A percentile compares a stretch with the other conserved stretches of the same genome.
Conservation (phyloP, 1,140 invertebrate genomes). For the Magallana ariakensis region DNA sequence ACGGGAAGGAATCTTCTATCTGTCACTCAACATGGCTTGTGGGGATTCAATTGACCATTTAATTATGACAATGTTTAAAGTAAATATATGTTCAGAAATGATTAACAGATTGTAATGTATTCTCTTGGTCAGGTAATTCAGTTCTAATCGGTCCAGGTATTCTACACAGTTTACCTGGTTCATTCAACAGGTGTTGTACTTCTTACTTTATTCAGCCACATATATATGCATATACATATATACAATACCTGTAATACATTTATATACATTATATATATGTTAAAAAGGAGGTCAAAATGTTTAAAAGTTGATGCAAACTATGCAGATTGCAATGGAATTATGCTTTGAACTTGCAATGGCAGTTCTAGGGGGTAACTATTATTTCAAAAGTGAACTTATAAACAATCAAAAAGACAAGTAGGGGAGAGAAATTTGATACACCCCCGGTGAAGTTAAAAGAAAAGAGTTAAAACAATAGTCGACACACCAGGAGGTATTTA, state of each 20-base stretch:
- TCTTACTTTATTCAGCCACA: no score
- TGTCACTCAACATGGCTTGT: not conserved
- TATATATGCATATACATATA: no score
- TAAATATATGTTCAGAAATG: not conserved
- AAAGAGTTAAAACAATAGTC: not conserved
- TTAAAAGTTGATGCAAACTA: not conserved
- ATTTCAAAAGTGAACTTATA: no score
- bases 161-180: no score
- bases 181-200: no score
- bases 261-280: no score
- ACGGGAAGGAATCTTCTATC: not conserved
- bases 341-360: not conserved
- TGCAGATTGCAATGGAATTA: not conserved
- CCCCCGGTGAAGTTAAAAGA: slow-evolving; percentile 7
- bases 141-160: not conserved
- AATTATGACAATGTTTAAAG: not conserved
- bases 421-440: slow-evolving; percentile 11
- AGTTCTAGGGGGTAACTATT: not conserved
- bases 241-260: no score
- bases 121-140: not conserved
- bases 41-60: slow-evolving; percentile 24
- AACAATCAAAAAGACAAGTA: not conserved
- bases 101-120: slow-evolving; percentile 9
- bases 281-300: not conserved
- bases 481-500: not conserved